These are phyloP conservation scores for Netelia fuscicornis DNA, from an alignment of 2,888 invertebrate species.

Conservation along the genomic window DNA sequence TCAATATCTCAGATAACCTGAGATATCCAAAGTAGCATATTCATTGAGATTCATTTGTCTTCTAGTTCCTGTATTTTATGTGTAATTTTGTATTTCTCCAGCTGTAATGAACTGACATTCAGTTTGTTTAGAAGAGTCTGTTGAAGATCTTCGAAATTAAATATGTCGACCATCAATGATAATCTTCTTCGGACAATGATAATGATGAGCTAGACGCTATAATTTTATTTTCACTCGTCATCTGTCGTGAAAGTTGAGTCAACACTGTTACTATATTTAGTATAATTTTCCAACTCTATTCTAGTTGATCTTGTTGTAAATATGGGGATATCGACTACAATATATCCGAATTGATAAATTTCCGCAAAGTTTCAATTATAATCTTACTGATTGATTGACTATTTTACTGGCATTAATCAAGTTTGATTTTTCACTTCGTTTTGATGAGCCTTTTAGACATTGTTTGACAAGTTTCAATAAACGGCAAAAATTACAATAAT, in stretches of 20 bases:
- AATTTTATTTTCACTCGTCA: constrained; percentile 50
- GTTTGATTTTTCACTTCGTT: too few species aligned
- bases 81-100: too few species aligned
- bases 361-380: too few species aligned
- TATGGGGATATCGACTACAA: too few species aligned
- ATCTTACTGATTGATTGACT: too few species aligned
- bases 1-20: too few species aligned
- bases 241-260: constrained; percentile 45
- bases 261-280: constrained; percentile 26
- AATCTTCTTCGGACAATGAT: neutral
- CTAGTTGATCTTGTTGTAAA: neutral
- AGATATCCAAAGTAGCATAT: too few species aligned
- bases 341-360: too few species aligned
- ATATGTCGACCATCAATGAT: neutral
- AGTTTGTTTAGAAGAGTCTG: constrained; percentile 1
- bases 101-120: neutral
- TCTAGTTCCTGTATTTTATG: too few species aligned
- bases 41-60: too few species aligned
- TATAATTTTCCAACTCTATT: neutral
- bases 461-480: neutral
- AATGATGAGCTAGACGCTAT: neutral
- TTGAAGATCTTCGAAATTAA: neutral
- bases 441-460: neutral
- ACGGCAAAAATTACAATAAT: neutral
- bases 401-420: too few species aligned